phyloP scores from a whole-genome alignment of 2,888 invertebrate genomes.

The Torymus auratus region DNA sequence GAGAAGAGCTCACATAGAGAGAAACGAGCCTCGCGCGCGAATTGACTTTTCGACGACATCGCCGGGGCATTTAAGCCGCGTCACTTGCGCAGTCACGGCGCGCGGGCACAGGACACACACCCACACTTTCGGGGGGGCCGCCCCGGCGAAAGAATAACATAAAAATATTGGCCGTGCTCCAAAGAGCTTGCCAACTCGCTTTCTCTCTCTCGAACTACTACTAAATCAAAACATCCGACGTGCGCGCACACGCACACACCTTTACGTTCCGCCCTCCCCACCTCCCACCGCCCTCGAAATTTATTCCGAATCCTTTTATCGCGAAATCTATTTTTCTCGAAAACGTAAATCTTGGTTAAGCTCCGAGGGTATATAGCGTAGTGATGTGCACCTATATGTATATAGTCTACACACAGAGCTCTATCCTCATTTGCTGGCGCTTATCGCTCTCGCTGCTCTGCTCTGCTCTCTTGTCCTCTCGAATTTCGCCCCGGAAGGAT shows the following conservation, averaged over 20 bases:
- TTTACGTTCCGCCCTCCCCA: constrained; percentile 35
- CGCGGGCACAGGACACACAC: neutral
- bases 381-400: no score
- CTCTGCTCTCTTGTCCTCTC: neutral
- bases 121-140: neutral
- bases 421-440: constrained; percentile 27
- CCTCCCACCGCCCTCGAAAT: constrained; percentile 67
- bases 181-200: constrained; percentile 73
- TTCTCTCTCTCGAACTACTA: constrained; percentile 68
- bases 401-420: neutral
- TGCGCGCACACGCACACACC: neutral
- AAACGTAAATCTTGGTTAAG: constrained; percentile 71
- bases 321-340: constrained; percentile 70
- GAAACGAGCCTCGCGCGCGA: neutral
- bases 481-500: no score
- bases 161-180: constrained; percentile 73
- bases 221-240: constrained; percentile 73
- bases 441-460: constrained; percentile 50
- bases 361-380: neutral
- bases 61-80: constrained; percentile 15
- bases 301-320: constrained; percentile 74
- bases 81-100: constrained; percentile 47
- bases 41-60: constrained; percentile 24
- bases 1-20: neutral
- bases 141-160: constrained; percentile 66